These are phyloP conservation scores for Hydrolagus colliei DNA, from an alignment of 2,797 vertebrate genomes.

Conservation along the genomic window DNA sequence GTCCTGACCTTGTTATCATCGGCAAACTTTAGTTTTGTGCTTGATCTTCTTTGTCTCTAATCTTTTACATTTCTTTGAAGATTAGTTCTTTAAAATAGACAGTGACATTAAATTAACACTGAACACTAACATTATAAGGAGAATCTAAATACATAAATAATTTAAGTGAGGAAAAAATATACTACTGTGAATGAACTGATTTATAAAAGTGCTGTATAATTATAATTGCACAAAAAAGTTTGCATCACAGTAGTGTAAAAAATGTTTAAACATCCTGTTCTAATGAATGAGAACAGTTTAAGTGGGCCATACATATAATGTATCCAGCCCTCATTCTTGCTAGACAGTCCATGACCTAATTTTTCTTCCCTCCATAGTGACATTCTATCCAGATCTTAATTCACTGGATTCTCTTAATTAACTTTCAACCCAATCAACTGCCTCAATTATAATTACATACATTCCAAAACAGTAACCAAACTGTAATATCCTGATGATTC, in stretches of 20 bases:
- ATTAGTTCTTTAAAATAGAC: too few species aligned
- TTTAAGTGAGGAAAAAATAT: too few species aligned
- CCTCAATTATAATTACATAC: background rate
- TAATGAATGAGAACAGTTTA: conserved; percentile 7
- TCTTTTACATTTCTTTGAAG: too few species aligned
- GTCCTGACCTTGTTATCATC: too few species aligned
- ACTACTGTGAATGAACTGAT: background rate
- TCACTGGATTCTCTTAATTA: conserved; percentile 1
- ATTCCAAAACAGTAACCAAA: background rate
- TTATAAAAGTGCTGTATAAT: background rate
- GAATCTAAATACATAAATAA: too few species aligned
- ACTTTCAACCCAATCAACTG: background rate
- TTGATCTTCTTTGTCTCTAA: too few species aligned
- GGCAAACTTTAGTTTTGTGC: too few species aligned
- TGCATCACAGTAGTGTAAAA: background rate
- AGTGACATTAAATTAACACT: too few species aligned
- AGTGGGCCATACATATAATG: too few species aligned
- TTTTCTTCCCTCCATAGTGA: background rate
- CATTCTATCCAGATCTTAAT: background rate
- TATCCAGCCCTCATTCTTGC: background rate
- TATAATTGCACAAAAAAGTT: background rate
- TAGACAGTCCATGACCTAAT: background rate
- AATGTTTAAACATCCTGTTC: background rate
- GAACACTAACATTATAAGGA: too few species aligned
- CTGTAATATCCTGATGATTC: background rate